A percentile compares a stretch with the other conserved stretches of the same genome.
Evolutionary conservation across 2,888 invertebrate genomes (phyloP).

Genomic region (Dimorphilus gyrociliatus): DNA sequence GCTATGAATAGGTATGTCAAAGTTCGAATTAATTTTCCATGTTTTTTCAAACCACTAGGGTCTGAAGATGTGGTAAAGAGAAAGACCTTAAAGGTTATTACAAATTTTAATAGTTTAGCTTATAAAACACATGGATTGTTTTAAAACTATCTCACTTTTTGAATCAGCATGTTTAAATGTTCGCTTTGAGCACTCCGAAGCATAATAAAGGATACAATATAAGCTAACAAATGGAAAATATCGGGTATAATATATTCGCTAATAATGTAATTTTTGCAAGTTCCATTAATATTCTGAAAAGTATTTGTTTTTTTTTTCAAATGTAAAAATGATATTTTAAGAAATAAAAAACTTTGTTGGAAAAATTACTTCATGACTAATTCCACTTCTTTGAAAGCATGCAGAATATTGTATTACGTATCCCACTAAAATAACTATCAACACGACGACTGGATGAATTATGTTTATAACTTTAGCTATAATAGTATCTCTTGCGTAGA

Average conservation of each 20-base stretch:
- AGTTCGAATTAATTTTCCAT: too few relatives aligned
- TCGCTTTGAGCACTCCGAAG: slow-evolving; percentile 34
- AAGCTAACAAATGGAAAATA: slow-evolving; percentile 31
- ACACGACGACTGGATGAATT: slow-evolving; percentile 5
- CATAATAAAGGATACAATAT: slow-evolving; percentile 27
- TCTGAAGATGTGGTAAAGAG: too few relatives aligned
- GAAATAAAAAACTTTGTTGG: slow-evolving; percentile 4
- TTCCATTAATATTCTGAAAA: too few relatives aligned
- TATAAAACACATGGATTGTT: too few relatives aligned
- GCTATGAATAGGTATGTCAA: too few relatives aligned
- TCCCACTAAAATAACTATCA: slow-evolving; percentile 5
- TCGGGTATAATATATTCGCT: slow-evolving; percentile 36
- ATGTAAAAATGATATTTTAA: too few relatives aligned
- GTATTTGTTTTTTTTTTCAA: too few relatives aligned
- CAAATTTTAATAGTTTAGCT: too few relatives aligned
- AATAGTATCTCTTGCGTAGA: too few relatives aligned
- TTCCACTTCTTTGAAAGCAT: slow-evolving; percentile 7
- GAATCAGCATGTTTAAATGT: slow-evolving; percentile 35
- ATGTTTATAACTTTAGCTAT: slow-evolving; percentile 6
- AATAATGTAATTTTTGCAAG: slow-evolving; percentile 30
- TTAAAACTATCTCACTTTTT: slow-evolving; percentile 29
- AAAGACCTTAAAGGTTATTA: too few relatives aligned
- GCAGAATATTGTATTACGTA: slow-evolving; percentile 9
- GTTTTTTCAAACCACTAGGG: too few relatives aligned
- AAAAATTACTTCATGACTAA: neutral